Base-by-base conservation (phyloP, 92 coral and sea anemone genomes). In the Blastomussa wellsi region DNA sequence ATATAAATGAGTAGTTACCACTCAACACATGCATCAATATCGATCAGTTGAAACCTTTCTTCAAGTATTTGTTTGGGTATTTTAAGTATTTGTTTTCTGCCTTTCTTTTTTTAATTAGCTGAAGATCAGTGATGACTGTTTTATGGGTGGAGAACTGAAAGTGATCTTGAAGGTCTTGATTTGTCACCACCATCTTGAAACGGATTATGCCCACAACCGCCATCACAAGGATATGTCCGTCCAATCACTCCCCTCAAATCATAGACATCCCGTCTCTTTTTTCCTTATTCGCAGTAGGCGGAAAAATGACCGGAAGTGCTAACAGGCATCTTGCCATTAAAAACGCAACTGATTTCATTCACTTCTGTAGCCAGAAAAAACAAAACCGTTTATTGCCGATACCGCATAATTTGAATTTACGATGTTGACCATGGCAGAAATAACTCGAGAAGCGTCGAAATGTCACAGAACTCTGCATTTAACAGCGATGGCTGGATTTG, bases 401-500 rank as follows among this genome's bases (percentile, higher is more conserved):
- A 9, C 16, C 72, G 32, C 28, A n/a, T n/a, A n/a, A n/a, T n/a
- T n/a, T 22, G 12, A 72, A 20, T 39, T 42, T 72, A 19, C 24
- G 9, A 5, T 16, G 51, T 15, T 57, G 67, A 78, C 29, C 22
- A 60, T 19, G 48, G 20, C 69, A 5, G 72, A n/a, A 64, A 79
- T 17, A 38, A 26, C 29, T 8, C 72, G 29, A 28, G 72, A 60
- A 19, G 55, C 14, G 26, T 62, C 53, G 28, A 32, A 35, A 52
- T 42, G 77, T 13, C 5, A 6, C 6, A 14, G 32, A 57, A 57
- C 38, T 13, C 37, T 79, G 4, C 42, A 13, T 4, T 39, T 79
- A 29, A 24, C 17, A 31, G 64, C 65, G 11, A 65, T 53, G 57
- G 74, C 72, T 49, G 86, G 55, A 16, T 41, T 79, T 24, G 55